Base-by-base conservation (phyloP, 2,888 invertebrate species). In the Ethmia dodecea region DNA sequence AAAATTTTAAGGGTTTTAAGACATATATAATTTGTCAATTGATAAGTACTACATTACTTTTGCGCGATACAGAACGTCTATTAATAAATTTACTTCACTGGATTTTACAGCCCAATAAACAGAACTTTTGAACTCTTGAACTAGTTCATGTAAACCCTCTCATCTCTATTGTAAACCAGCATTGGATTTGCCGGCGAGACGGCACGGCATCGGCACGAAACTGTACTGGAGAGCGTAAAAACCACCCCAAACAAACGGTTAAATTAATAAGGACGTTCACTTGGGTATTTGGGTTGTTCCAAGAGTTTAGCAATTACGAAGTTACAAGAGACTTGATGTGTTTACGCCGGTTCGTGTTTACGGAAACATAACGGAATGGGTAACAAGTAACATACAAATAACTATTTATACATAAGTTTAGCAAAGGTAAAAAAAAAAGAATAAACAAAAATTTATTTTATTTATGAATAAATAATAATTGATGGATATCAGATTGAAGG, bases 211-310 rank as follows among this genome's bases (percentile, higher is more conserved):
- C n/a, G n/a, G n/a, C n/a, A n/a, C n/a, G n/a, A n/a, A n/a, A n/a
- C n/a, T n/a, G n/a, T n/a, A 52, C 63, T 73, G 70, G 72, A 70
- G 63, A 68, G 67, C 69, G 71, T 73, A 78, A 77, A 79, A 77
- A 69, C 75, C 70, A 70, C 80, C 77, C 75, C 68, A 70, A 56
- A 79, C 74, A 81, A 81, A 79, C 69, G 72, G 69, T 67, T 75
- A 72, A 75, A 77, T 76, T 76, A 79, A 79, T 74, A 75, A 73
- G 70, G 72, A 75, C 70, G 64, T 72, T 71, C 69, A 67, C 69
- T 74, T 72, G 60, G 68, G 63, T 65, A 66, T 63, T 59, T 55
- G 56, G 43, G 47, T 49, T 43, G 37, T 41, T 45, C 35, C 53
- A 47, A 41, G 45, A 49, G 41, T 57, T 59, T 54, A 49, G 58